These are phyloP conservation scores for Hiodon alosoides DNA, from an alignment of 2,113 vertebrate genomes.

Conservation along the genomic window DNA sequence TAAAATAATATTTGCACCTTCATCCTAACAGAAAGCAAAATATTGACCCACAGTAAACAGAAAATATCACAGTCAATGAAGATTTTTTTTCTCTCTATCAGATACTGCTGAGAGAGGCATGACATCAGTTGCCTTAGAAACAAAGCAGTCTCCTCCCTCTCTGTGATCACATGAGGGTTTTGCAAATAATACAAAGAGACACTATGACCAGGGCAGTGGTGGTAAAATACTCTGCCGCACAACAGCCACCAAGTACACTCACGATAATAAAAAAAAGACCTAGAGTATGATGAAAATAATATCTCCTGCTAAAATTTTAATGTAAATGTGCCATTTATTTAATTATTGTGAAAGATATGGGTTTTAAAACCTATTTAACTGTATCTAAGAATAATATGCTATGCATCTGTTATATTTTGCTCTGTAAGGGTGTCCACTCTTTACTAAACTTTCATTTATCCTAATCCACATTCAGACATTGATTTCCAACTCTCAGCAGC, in stretches of 20 bases:
- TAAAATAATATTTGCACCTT: background rate
- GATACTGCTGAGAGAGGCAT: constrained; percentile 33
- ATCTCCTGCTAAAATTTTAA: background rate
- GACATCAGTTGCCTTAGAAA: constrained; percentile 67
- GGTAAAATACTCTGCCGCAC: background rate
- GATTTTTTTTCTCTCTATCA: constrained; percentile 5
- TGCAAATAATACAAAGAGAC: constrained; percentile 20
- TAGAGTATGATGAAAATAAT: background rate
- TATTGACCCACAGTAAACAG: constrained; percentile 34
- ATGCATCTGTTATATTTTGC: no score
- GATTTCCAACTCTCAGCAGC: no score
- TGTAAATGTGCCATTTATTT: no score
- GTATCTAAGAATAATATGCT: no score
- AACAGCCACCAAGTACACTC: background rate
- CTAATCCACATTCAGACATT: no score
- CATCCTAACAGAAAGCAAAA: constrained; percentile 21
- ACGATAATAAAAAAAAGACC: background rate
- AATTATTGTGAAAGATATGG: no score
- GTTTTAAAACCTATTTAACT: no score
- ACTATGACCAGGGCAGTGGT: background rate
- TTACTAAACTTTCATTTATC: no score
- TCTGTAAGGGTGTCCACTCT: no score
- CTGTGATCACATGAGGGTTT: constrained; percentile 28
- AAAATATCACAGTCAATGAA: constrained; percentile 23
- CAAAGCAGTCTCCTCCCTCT: constrained; percentile 45